Evolutionary conservation across 2,888 invertebrate species (phyloP).

Genomic region (Portevinia maculata): DNA sequence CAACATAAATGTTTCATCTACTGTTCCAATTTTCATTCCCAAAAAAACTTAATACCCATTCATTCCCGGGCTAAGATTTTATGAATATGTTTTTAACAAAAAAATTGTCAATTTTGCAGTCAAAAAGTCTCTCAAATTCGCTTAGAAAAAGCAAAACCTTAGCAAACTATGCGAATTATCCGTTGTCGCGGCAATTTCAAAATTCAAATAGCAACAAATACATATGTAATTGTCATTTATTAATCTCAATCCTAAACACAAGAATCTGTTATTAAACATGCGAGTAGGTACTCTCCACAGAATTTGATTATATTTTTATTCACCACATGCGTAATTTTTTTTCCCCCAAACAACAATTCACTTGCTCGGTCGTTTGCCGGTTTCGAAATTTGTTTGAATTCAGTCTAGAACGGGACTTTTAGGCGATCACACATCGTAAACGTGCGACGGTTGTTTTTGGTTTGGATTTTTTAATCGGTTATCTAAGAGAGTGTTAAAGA

Average conservation of each 20-base stretch:
- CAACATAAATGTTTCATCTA: background rate
- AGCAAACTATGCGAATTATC: background rate
- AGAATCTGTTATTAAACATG: background rate
- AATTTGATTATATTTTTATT: background rate
- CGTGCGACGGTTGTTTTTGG: background rate
- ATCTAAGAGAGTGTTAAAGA: background rate
- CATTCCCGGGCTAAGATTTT: conserved; percentile 40
- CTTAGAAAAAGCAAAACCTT: background rate
- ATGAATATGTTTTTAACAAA: conserved; percentile 13
- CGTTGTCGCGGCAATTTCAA: conserved; percentile 25
- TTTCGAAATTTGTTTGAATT: conserved; percentile 20
- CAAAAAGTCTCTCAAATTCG: conserved; percentile 45
- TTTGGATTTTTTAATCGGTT: background rate
- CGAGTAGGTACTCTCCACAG: conserved; percentile 52
- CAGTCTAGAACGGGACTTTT: conserved; percentile 67
- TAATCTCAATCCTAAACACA: conserved; percentile 43
- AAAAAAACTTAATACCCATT: conserved; percentile 49
- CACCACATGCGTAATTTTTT: conserved; percentile 47
- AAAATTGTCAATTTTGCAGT: conserved; percentile 19
- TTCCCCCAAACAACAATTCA: conserved; percentile 41
- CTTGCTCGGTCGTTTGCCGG: background rate
- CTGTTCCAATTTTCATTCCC: conserved; percentile 35
- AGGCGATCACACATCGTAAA: conserved; percentile 41
- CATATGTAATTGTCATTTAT: no score
- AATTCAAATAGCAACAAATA: background rate